Conservation (phyloP, 2,113 vertebrate genomes). For the Nothoprocta perdicaria region DNA sequence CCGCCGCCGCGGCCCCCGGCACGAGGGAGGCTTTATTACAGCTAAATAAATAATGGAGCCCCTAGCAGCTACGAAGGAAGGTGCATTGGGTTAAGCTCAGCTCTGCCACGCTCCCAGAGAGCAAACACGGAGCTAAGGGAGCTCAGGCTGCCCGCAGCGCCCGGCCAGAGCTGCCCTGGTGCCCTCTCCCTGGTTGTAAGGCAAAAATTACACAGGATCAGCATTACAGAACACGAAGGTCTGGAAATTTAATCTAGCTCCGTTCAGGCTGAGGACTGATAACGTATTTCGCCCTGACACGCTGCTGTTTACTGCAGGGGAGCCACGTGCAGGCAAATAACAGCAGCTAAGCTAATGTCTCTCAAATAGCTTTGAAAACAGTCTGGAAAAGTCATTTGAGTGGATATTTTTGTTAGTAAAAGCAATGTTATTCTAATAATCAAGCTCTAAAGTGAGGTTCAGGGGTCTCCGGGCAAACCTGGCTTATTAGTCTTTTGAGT, state of each 20-base stretch:
- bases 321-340: neutral
- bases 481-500: neutral
- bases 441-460: neutral
- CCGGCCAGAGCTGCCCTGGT: too few relatives aligned
- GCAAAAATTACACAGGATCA: neutral
- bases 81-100: too few relatives aligned
- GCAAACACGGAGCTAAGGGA: accelerated
- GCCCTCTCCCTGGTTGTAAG: too few relatives aligned
- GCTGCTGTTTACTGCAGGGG: neutral
- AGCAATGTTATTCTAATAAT: neutral
- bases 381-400: neutral
- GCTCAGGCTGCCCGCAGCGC: accelerated
- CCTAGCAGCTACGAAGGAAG: neutral
- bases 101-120: too few relatives aligned
- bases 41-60: conserved; percentile 46
- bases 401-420: neutral
- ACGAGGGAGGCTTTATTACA: conserved; percentile 29
- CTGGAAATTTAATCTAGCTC: neutral
- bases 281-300: accelerated
- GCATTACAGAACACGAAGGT: neutral
- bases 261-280: neutral
- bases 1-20: neutral
- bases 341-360: neutral
- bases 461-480: neutral
- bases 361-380: neutral